Conservation (phyloP, 2,888 invertebrate genomes). For the Piscicola geometra region DNA sequence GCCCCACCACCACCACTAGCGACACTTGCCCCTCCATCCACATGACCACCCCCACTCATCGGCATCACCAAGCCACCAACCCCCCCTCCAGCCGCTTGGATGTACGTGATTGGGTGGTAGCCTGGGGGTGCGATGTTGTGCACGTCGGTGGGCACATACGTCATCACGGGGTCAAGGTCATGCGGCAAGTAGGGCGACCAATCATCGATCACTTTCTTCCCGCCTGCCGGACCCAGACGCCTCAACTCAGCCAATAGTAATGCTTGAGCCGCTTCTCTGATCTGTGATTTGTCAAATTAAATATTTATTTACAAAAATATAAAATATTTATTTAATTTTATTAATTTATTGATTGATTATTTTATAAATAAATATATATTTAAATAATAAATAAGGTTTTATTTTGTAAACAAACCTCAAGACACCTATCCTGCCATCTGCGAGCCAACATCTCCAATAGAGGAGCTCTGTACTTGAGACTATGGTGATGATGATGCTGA, state of each 20-base stretch:
- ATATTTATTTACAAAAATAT: not conserved
- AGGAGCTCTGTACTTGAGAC: constrained; percentile 74
- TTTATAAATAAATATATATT: not conserved
- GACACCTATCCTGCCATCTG: constrained; percentile 96
- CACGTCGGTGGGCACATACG: constrained; percentile 51
- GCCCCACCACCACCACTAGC: not conserved
- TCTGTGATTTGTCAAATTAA: constrained; percentile 52
- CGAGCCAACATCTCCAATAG: constrained; percentile 95
- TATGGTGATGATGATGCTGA: not conserved
- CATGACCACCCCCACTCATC: not conserved
- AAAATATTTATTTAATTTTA: too few relatives aligned
- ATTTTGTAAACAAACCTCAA: constrained; percentile 81
- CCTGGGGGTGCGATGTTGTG: constrained; percentile 15
- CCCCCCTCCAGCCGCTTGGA: not conserved
- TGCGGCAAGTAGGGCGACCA: constrained; percentile 93
- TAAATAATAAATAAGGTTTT: not conserved
- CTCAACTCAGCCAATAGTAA: constrained; percentile 85
- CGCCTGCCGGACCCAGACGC: constrained; percentile 80
- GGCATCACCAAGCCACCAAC: not conserved
- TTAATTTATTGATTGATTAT: too few relatives aligned
- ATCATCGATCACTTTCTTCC: constrained; percentile 83
- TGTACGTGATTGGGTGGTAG: constrained; percentile 3
- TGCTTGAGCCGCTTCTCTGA: constrained; percentile 91
- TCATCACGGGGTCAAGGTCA: constrained; percentile 56
- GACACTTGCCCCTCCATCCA: not conserved